Percentiles rank a stretch among this genome's conserved stretches.
Conservation (phyloP, 2,113 vertebrate genomes). For the Epinephelus fuscoguttatus region DNA sequence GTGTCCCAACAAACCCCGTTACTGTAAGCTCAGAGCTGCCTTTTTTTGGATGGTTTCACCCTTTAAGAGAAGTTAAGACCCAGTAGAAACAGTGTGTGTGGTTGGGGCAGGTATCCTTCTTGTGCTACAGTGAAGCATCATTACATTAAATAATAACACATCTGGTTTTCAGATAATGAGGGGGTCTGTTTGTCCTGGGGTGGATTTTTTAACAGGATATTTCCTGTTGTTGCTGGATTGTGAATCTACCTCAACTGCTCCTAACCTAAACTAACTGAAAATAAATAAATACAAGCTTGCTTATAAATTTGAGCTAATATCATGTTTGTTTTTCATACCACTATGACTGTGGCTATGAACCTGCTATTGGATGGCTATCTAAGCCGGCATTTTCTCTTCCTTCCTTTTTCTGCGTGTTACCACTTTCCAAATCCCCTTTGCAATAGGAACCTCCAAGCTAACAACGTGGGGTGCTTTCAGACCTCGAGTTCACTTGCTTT, state of each 20-base stretch:
- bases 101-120: no score
- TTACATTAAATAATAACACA: slow-evolving; percentile 17
- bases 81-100: not conserved
- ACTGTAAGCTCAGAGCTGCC: not conserved
- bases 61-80: not conserved
- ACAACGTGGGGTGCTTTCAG: no score
- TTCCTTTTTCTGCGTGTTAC: no score
- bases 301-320: no score
- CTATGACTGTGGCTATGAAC: no score
- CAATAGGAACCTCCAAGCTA: no score
- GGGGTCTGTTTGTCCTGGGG: not conserved
- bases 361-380: no score
- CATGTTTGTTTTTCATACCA: no score
- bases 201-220: not conserved
- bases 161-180: slow-evolving; percentile 29
- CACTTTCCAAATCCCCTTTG: no score
- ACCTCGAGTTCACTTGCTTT: no score
- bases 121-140: not conserved
- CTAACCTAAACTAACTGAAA: not conserved
- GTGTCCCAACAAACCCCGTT: slow-evolving; percentile 9
- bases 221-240: not conserved
- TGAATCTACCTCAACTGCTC: not conserved
- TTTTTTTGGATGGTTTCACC: not conserved
- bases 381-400: no score
- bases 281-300: no score